These are phyloP conservation scores for Synaphobranchus kaupii DNA, from an alignment of 2,797 vertebrate species.

Conservation along the genomic window DNA sequence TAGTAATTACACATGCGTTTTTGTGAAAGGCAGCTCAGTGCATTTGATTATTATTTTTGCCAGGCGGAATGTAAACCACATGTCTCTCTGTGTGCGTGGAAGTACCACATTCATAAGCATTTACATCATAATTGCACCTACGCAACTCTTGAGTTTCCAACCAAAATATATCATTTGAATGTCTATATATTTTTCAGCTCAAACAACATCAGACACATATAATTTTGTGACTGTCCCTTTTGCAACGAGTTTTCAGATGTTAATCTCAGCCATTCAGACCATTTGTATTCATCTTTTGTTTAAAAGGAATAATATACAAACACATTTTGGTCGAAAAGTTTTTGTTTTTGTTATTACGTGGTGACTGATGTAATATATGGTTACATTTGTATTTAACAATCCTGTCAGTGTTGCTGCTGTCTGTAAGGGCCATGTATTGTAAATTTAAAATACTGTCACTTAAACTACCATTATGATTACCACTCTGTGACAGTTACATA, in stretches of 20 bases:
- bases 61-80: constrained; percentile 75
- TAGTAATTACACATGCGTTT: constrained; percentile 62
- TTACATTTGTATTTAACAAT: constrained; percentile 6
- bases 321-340: constrained; percentile 13
- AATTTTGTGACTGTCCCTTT: constrained; percentile 33
- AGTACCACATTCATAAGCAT: constrained; percentile 65
- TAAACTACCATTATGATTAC: neutral
- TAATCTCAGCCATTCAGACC: constrained; percentile 2
- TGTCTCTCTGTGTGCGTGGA: constrained; percentile 66
- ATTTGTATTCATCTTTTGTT: constrained; percentile 12
- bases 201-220: constrained; percentile 30
- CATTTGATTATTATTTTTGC: constrained; percentile 77
- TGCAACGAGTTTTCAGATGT: constrained; percentile 24
- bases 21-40: constrained; percentile 57
- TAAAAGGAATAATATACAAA: constrained; percentile 4
- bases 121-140: constrained; percentile 64
- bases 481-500: neutral
- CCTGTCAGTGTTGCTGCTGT: neutral
- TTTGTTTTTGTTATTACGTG: neutral
- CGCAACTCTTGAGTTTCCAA: constrained; percentile 55
- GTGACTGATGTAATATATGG: neutral
- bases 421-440: neutral
- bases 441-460: neutral
- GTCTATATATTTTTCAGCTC: constrained; percentile 55
- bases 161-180: constrained; percentile 74